A percentile compares a stretch with the other conserved stretches of the same genome.
Conservation (phyloP, 2,113 vertebrate genomes). For the Eurystomus gularis region DNA sequence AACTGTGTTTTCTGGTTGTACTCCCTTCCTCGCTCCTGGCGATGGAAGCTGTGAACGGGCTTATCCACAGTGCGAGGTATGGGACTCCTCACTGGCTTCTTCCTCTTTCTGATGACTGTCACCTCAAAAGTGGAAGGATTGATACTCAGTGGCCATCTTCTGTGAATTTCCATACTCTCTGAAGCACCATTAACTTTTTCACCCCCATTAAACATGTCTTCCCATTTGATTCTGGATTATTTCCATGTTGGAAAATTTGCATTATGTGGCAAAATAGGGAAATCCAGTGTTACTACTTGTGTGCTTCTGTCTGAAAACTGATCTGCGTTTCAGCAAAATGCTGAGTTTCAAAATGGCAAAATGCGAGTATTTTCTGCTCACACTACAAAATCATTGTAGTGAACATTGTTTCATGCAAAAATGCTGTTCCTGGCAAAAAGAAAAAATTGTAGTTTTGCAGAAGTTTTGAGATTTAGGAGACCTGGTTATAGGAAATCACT, state of each 20-base stretch:
- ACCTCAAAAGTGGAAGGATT: neutral
- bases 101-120: neutral
- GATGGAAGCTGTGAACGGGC: neutral
- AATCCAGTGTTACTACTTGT: neutral
- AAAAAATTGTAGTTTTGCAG: neutral
- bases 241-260: neutral
- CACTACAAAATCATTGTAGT: neutral
- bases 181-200: neutral
- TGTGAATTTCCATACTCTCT: neutral
- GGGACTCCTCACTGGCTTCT: neutral
- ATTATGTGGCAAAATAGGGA: neutral
- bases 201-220: neutral
- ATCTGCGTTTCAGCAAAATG: neutral
- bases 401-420: neutral
- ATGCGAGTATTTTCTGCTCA: neutral
- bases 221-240: neutral
- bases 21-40: neutral
- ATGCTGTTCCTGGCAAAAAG: neutral
- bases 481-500: neutral
- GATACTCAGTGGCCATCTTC: neutral
- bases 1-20: neutral
- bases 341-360: neutral
- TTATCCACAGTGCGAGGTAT: neutral
- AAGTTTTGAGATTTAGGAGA: neutral
- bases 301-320: neutral